phyloP scores from a whole-genome alignment of 92 coral and sea anemone species.

The Isaurus tuberculatus region DNA sequence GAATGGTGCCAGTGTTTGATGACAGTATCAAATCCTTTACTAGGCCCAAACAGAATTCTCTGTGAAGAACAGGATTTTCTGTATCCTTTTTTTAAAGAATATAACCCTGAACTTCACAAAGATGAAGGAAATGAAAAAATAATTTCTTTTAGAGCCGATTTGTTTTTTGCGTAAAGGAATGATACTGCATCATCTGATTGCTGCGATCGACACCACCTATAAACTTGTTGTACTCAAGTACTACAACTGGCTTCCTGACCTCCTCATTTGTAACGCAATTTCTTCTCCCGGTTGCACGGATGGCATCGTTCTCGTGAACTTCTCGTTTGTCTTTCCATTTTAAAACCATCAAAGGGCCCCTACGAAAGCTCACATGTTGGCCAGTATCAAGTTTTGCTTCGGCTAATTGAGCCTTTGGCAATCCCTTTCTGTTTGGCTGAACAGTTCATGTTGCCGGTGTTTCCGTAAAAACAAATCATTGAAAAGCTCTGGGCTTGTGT shows the following conservation, averaged over 20 bases:
- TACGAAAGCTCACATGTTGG: slow-evolving; percentile 22
- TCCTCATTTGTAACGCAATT: slow-evolving; percentile 23
- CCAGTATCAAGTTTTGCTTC: slow-evolving; percentile 12
- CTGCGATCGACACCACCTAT: slow-evolving; percentile 36
- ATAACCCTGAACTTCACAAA: slow-evolving; percentile 47
- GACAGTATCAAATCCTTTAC: slow-evolving; percentile 16
- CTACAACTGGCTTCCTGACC: slow-evolving; percentile 37
- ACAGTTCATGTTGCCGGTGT: slow-evolving; percentile 58
- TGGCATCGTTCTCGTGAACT: slow-evolving; percentile 50
- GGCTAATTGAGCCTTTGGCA: slow-evolving; percentile 45
- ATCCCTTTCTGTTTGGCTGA: slow-evolving; percentile 50
- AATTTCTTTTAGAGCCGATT: slow-evolving; percentile 13
- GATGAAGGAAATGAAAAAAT: slow-evolving; percentile 49
- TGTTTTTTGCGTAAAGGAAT: slow-evolving; percentile 35
- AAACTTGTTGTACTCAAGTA: slow-evolving; percentile 48
- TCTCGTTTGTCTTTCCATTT: slow-evolving; percentile 69
- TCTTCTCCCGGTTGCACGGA: slow-evolving; percentile 30
- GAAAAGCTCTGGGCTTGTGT: slow-evolving; percentile 39
- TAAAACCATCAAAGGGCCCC: slow-evolving; percentile 49
- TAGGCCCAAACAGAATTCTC: slow-evolving; percentile 20
- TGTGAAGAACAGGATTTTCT: slow-evolving; percentile 7
- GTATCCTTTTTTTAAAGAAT: slow-evolving; percentile 28
- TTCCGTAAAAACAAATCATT: slow-evolving; percentile 28
- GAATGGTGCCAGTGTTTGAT: background rate
- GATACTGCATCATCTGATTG: slow-evolving; percentile 39